Evolutionary conservation across 1,140 invertebrate species (phyloP), one percentile per base, ranked within the genome.

Genomic region (Gyrodactylus salaris): DNA sequence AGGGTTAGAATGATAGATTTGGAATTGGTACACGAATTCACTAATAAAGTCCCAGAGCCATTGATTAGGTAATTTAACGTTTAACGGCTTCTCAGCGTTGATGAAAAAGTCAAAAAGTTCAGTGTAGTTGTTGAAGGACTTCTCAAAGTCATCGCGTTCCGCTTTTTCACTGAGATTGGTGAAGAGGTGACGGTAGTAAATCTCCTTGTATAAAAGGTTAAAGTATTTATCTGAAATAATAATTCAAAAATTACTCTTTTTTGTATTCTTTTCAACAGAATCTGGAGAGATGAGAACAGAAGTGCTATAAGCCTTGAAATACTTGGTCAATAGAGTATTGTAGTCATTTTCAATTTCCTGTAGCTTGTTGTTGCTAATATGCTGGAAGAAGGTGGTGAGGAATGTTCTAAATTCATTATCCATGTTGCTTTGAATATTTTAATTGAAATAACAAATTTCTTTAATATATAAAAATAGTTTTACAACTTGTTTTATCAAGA

Each of bases 1-100:
- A 25, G 16, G 2, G 27, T 68, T 72, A 27, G 19, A 21, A 26
- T 89, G 87, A 81, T 94, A 98, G 0, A 87, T 87, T 82, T 93
- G 89, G 80, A 97, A 98, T 82, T 95, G 85, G 77, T 86, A 86
- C 73, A 86, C 85, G 76, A 86, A 86, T 79, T 99, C 95, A 83
- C 98, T 94, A 78, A 99, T 91, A 22, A 99, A 86, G 79, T 99
- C 94, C 95, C 95, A 99, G 1, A 99, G 82, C 95, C 94, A 99
- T 77, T 96, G 88, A 81, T 98, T 94, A 1, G 95, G 95, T 69
- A 99, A 80, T 79, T 95, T 91, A 21, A 98, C 80, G 27, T 86
- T 84, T 0, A 97, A 89, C 0, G 94, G 94, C 34, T 86, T 86
- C 72, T 89, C 86, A 0, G 89, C 86, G n/a, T n/a, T 54, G n/a